These are phyloP conservation scores for Poeciliopsis occidentalis DNA, from an alignment of 2,113 vertebrate genomes.

Conservation along the genomic window DNA sequence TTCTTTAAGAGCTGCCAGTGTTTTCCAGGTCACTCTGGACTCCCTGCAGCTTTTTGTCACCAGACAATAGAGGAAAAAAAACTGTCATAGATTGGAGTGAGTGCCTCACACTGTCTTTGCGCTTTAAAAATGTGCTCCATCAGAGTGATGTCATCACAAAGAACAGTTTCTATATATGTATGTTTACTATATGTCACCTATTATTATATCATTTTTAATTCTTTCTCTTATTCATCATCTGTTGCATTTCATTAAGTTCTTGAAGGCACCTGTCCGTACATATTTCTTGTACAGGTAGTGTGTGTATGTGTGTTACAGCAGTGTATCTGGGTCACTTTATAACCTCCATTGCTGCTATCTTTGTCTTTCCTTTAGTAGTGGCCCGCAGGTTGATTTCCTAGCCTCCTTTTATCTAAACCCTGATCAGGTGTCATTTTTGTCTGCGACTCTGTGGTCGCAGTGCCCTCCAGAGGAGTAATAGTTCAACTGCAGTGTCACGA, in stretches of 20 bases:
- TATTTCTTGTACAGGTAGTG: not conserved
- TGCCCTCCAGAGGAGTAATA: constrained; percentile 48
- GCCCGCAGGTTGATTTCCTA: constrained; percentile 19
- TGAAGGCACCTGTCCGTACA: constrained; percentile 5
- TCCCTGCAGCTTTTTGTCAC: constrained; percentile 11
- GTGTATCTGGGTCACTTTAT: too few relatives aligned
- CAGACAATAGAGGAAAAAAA: constrained; percentile 8
- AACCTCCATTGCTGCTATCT: constrained; percentile 21
- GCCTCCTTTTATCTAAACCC: constrained; percentile 21
- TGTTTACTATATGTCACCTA: not conserved
- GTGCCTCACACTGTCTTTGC: constrained; percentile 15
- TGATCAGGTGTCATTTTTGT: constrained; percentile 8
- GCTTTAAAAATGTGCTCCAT: constrained; percentile 18
- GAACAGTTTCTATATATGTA: not conserved
- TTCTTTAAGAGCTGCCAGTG: not conserved
- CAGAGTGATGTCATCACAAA: constrained; percentile 9
- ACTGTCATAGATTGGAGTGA: constrained; percentile 5
- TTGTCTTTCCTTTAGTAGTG: constrained; percentile 18
- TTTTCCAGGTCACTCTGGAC: constrained; percentile 16
- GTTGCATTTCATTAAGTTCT: too few relatives aligned
- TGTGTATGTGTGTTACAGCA: not conserved
- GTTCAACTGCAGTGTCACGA: constrained; percentile 13
- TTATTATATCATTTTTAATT: too few relatives aligned
- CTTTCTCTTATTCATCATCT: too few relatives aligned
- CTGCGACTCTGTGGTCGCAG: constrained; percentile 40